Evolutionary conservation across 2,797 vertebrate species (phyloP).

Genomic region (Rachycentron canadum): DNA sequence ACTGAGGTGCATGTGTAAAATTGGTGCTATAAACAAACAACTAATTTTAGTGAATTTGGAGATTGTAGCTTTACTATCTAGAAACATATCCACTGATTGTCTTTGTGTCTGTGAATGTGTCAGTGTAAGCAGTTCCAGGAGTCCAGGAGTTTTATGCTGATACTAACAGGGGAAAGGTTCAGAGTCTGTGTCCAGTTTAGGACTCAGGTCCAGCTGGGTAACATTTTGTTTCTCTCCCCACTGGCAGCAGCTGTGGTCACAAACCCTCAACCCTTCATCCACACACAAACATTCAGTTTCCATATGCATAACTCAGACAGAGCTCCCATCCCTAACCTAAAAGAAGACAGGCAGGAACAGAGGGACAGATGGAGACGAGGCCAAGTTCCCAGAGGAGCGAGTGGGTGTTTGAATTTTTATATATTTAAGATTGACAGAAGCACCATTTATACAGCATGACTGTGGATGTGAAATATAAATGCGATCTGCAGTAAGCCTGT

Average conservation of each 20-base stretch:
- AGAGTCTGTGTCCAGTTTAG: slow-evolving; percentile 54
- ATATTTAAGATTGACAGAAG: slow-evolving; percentile 67
- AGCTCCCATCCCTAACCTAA: slow-evolving; percentile 15
- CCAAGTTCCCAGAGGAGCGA: slow-evolving; percentile 40
- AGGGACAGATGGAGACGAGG: slow-evolving; percentile 13
- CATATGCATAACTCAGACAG: slow-evolving; percentile 25
- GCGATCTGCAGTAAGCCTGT: slow-evolving; percentile 57
- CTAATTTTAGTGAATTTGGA: background rate
- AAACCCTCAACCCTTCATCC: slow-evolving; percentile 65
- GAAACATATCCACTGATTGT: background rate
- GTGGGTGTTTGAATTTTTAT: slow-evolving; percentile 49
- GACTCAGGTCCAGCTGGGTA: slow-evolving; percentile 61
- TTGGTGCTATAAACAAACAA: too few species aligned
- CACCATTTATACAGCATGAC: slow-evolving; percentile 63
- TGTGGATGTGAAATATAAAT: slow-evolving; percentile 57
- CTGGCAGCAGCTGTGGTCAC: slow-evolving; percentile 64
- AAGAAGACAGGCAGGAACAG: slow-evolving; percentile 15
- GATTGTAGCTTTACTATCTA: background rate
- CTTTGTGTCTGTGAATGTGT: too few species aligned
- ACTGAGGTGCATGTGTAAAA: background rate
- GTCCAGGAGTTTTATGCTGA: slow-evolving; percentile 45
- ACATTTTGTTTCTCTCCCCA: slow-evolving; percentile 56
- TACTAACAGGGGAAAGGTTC: slow-evolving; percentile 30
- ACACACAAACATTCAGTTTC: slow-evolving; percentile 44
- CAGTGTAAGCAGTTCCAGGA: slow-evolving; percentile 14